Base-by-base conservation (phyloP, 2,888 invertebrate genomes). In the Eupithecia tripunctaria region DNA sequence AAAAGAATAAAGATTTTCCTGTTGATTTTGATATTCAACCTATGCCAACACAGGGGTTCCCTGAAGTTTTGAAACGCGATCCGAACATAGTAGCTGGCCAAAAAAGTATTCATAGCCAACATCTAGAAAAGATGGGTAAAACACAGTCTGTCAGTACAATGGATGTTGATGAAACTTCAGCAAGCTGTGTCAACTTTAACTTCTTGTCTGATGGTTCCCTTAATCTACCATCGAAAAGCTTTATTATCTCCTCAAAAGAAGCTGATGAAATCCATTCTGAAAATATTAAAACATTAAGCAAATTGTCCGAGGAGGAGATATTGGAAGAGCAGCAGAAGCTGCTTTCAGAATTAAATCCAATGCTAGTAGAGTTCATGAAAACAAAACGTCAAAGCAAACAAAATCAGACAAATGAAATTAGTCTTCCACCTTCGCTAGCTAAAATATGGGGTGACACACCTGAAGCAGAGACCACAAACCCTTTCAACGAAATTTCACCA, bases 231-330 rank as follows among this genome's bases (percentile, higher is more conserved):
- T 66, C 80, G n/a, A 87, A 91, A 81, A 95, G 95, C 82, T 95
- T 86, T 73, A 90, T 95, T 15, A 76, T 95, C 51, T 91, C 95
- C 38, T 90, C 92, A 1, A 79, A 90, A 65, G 95, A 95, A 69
- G 95, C 95, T 0, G 84, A 85, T 60, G 91, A 95, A 81, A 97
- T 98, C 73, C 98, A 98, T 82, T 88, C 92, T 77, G 97, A 97
- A 89, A 99, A 98, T 89, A 64, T 97, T 0, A 90, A 95, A 79
- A 90, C 95, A 72, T 85, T 99, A 15, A 92, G 93, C 59, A 89
- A 95, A 83, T 97, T 98, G 97, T 95, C 96, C 1, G 93, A 96
- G 78, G 94, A 96, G 69, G 97, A 98, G 82, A 98, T 98, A 80
- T 81, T 97, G 21, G 95, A 95, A 69, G 98, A 98, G 86, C 96